Evolutionary conservation across 2,797 vertebrate genomes (phyloP), one percentile per base, ranked within the genome.

Genomic region (Pangasius macronema): DNA sequence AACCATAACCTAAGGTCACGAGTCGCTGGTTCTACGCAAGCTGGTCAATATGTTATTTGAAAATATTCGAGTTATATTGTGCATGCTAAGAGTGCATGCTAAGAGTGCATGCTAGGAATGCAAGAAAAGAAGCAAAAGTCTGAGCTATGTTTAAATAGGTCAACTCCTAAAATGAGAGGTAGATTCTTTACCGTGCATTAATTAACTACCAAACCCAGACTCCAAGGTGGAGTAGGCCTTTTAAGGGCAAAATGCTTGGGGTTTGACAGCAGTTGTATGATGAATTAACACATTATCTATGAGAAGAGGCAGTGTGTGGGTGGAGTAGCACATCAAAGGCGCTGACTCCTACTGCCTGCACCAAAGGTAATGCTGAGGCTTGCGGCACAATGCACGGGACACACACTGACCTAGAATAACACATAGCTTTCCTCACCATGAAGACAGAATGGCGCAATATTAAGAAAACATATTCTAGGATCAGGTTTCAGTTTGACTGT

Each of bases 401-500:
- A 59, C n/a, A 55, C 33, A 33, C 20, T 36, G 20, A 59, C 76
- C 33, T 24, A 0, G 20, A 80, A 59, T 36, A 57, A 24, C 53
- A 57, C 5, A 33, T 13, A 36, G 53, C 30, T 57, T 24, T 27
- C 30, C 30, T 39, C 53, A 36, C 4, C 53, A 39, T 24, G 1
- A 24, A 57, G 30, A 79, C 4, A 22, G 8, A 2, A 59, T 59
- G 10, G 53, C 5, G 1, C 18, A 57, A 57, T 57, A 55, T 11
- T 6, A 36, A 11, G 7, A 18, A 30, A 76, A 30, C 42, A n/a
- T 49, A 16, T 75, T 49, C 24, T 49, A 24, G 24, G n/a, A 49
- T 75, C 72, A 49, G 72, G 72, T 49, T 75, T 76, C 73, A 30
- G 13, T 76, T 76, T 18, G 27, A 76, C 46, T n/a, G 72, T 46